These are phyloP conservation scores for Chloroceryle inda DNA, from an alignment of 2,797 vertebrate species.

Conservation along the genomic window DNA sequence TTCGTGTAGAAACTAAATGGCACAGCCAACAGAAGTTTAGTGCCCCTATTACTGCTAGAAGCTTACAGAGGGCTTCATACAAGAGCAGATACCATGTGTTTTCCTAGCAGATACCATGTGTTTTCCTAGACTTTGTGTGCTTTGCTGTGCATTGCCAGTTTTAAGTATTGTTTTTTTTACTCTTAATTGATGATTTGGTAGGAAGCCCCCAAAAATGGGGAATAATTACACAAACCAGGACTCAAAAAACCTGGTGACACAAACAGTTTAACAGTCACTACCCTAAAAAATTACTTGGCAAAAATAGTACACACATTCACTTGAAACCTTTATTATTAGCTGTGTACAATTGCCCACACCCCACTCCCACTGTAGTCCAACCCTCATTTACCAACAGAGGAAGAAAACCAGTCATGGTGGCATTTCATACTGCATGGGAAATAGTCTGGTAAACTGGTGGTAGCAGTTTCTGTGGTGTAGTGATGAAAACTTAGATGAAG, in stretches of 20 bases:
- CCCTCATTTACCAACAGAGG: not conserved
- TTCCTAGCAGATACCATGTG: too few species aligned
- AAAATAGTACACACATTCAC: not conserved
- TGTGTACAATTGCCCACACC: not conserved
- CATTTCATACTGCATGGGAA: not conserved
- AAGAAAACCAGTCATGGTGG: not conserved
- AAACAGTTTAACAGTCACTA: not conserved
- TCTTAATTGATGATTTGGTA: not conserved
- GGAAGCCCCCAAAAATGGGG: not conserved
- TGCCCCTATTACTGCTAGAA: not conserved
- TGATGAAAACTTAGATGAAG: not conserved
- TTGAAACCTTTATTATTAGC: slow-evolving; percentile 26
- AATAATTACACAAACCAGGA: not conserved
- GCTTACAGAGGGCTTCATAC: not conserved
- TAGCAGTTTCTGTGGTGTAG: not conserved
- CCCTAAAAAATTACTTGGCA: not conserved
- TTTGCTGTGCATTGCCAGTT: not conserved
- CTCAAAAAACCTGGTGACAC: not conserved
- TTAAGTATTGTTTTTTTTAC: not conserved
- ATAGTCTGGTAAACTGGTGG: not conserved
- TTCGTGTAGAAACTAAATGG: not conserved
- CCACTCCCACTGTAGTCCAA: not conserved
- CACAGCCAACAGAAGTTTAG: rapidly evolving
- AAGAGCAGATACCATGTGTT: not conserved
- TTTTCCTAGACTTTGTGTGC: not conserved